A percentile compares a stretch with the other conserved stretches of the same genome.
Conservation (phyloP, 1,140 invertebrate species). For the Drosophila azteca region DNA sequence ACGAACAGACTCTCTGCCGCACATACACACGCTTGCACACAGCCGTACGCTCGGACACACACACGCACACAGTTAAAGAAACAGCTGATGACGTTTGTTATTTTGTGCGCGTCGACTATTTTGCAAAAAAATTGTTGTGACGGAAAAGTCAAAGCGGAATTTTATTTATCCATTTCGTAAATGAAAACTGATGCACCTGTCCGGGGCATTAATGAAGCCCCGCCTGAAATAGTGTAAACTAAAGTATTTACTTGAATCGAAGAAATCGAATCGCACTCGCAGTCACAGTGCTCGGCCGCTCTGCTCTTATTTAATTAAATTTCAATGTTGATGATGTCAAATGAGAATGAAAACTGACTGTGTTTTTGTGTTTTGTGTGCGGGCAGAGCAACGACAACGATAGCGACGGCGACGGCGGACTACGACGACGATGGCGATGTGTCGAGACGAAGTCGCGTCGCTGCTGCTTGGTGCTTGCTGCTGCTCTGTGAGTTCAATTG, state of each 20-base stretch:
- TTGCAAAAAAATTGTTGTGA: conserved; percentile 32
- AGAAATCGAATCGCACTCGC: conserved; percentile 34
- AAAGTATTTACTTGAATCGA: conserved; percentile 59
- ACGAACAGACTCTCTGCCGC: background rate
- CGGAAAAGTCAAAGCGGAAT: too few relatives aligned
- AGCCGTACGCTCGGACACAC: conserved; percentile 20
- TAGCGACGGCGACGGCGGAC: conserved; percentile 50
- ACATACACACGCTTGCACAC: background rate
- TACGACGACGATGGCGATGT: background rate
- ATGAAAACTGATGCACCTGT: conserved; percentile 55
- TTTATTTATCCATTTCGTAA: conserved; percentile 38
- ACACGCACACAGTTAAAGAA: conserved; percentile 14
- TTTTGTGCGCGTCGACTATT: conserved; percentile 68
- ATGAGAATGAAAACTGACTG: conserved; percentile 82
- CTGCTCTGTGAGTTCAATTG: conserved; percentile 68
- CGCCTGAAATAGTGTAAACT: conserved; percentile 31
- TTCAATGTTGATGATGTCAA: conserved; percentile 82
- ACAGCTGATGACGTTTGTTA: conserved; percentile 81
- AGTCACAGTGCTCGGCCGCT: conserved; percentile 34
- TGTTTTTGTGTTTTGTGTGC: conserved; percentile 67
- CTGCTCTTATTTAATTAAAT: conserved; percentile 78
- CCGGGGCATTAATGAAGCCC: conserved; percentile 57
- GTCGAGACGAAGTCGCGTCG: conserved; percentile 14
- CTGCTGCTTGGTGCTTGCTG: conserved; percentile 17
- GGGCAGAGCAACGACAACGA: conserved; percentile 45